These are phyloP conservation scores for Procavia capensis DNA, from an alignment of 2,113 vertebrate species.

Conservation along the genomic window DNA sequence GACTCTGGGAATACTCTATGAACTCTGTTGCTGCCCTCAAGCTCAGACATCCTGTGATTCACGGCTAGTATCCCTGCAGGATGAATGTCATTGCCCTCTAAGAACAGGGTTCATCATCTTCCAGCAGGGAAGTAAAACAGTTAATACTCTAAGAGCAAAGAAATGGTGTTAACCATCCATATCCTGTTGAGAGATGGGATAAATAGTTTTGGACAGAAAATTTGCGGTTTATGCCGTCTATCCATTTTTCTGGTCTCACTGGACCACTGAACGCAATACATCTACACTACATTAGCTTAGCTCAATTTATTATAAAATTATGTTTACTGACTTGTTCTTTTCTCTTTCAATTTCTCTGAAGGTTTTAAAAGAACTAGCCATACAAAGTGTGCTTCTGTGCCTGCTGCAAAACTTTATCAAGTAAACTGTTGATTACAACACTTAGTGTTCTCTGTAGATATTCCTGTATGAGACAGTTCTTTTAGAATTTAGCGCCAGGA, in stretches of 20 bases:
- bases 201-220: neutral
- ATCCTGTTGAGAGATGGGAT: neutral
- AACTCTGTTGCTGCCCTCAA: neutral
- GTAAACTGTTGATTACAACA: neutral
- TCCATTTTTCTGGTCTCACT: neutral
- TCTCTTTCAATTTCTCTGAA: neutral
- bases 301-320: neutral
- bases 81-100: neutral
- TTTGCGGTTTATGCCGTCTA: neutral
- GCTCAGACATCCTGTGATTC: neutral
- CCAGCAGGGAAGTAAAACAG: fast-evolving
- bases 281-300: neutral
- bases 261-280: neutral
- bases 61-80: neutral
- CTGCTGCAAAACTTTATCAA: neutral
- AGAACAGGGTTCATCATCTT: neutral
- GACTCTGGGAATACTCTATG: neutral
- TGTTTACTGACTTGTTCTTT: neutral
- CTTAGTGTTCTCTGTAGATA: slow-evolving; percentile 3
- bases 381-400: neutral
- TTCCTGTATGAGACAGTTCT: neutral
- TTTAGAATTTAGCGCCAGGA: slow-evolving; percentile 59
- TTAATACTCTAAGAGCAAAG: neutral
- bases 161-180: neutral
- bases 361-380: neutral